Conservation (phyloP, 2,113 vertebrate species). For the Marmota monax region DNA sequence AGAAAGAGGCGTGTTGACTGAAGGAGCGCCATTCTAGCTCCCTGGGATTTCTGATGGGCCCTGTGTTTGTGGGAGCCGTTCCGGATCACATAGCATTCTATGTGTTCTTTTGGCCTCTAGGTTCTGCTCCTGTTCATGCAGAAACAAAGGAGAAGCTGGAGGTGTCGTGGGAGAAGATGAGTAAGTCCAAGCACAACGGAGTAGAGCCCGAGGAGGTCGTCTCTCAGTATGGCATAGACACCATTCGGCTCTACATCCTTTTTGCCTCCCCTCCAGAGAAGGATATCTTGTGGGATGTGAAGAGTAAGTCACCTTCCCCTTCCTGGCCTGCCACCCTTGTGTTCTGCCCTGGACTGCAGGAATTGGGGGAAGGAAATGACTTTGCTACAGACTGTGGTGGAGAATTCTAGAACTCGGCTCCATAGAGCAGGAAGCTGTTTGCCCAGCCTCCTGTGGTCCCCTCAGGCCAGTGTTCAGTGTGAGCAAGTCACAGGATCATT, state of each 20-base stretch:
- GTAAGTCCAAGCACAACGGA: constrained; percentile 98
- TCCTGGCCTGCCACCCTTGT: neutral
- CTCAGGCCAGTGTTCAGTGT: accelerated
- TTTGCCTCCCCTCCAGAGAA: constrained; percentile 96
- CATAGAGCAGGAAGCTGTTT: neutral
- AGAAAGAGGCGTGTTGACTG: neutral
- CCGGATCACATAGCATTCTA: accelerated
- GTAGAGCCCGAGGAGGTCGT: constrained; percentile 94
- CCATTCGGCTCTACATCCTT: constrained; percentile 94
- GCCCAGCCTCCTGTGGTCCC: neutral
- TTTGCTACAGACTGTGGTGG: accelerated
- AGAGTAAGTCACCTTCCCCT: constrained; percentile 89
- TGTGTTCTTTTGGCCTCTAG: constrained; percentile 79
- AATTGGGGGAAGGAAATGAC: neutral
- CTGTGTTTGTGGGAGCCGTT: neutral
- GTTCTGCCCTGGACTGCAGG: accelerated
- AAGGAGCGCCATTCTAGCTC: neutral
- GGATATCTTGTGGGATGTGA: constrained; percentile 96
- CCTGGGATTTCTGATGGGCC: neutral
- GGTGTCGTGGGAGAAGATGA: constrained; percentile 98
- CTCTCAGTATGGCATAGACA: constrained; percentile 94
- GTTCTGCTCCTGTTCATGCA: constrained; percentile 87
- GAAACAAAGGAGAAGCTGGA: constrained; percentile 88
- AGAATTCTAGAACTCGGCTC: neutral
- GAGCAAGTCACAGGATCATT: accelerated